Percentiles rank a stretch among this genome's conserved stretches.
These are phyloP conservation scores for Bovichtus diacanthus DNA, from an alignment of 2,797 vertebrate genomes.

Conservation along the genomic window DNA sequence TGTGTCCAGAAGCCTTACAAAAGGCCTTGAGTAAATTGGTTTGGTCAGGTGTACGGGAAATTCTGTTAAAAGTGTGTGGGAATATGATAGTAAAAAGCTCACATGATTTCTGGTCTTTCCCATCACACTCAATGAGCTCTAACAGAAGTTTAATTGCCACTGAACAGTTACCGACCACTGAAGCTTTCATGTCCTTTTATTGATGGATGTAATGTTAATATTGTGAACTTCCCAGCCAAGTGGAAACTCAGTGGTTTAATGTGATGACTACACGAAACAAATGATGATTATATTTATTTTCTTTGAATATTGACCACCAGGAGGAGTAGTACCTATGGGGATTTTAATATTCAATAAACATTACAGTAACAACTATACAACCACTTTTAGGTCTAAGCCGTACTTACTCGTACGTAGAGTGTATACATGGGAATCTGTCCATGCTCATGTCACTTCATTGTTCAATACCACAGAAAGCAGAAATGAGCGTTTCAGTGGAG, in stretches of 20 bases:
- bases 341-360: background rate
- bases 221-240: background rate
- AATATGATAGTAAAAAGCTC: background rate
- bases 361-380: background rate
- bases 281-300: background rate
- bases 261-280: too few species aligned
- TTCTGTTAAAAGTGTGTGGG: background rate
- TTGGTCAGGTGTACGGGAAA: background rate
- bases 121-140: background rate
- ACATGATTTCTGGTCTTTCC: background rate
- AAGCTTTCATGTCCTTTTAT: background rate
- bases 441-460: background rate
- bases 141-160: background rate
- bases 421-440: background rate
- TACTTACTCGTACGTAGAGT: background rate
- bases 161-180: background rate
- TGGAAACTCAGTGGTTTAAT: background rate
- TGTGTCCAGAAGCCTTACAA: background rate
- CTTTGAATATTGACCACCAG: background rate
- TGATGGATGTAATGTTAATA: background rate
- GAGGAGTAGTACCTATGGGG: background rate
- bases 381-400: background rate
- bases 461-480: background rate
- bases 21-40: background rate
- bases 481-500: conserved; percentile 2